Conservation (phyloP, 2,113 vertebrate genomes). For the Echinops telfairi region DNA sequence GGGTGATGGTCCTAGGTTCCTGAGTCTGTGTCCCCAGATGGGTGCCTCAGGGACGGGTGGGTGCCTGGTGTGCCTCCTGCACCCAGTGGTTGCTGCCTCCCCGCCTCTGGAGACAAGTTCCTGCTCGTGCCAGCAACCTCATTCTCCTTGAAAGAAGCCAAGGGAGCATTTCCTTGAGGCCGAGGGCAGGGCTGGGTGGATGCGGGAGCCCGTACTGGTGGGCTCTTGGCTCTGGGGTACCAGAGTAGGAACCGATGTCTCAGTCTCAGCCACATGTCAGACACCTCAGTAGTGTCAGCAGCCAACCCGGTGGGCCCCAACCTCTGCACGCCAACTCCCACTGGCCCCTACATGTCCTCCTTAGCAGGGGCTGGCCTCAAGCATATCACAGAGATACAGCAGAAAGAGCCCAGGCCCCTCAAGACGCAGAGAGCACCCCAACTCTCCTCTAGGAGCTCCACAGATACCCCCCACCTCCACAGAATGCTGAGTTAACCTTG, state of each 20-base stretch:
- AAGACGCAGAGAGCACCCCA: fast-evolving
- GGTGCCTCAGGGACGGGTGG: not conserved
- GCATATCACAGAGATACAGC: too few species aligned
- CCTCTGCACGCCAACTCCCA: too few species aligned
- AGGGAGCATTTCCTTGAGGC: slow-evolving; percentile 60
- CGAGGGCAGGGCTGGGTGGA: not conserved
- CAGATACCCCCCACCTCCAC: not conserved
- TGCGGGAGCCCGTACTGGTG: too few species aligned
- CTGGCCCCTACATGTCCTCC: fast-evolving
- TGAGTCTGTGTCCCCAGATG: not conserved
- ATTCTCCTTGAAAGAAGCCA: slow-evolving; percentile 80
- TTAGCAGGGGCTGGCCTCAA: not conserved
- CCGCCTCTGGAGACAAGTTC: slow-evolving; percentile 80
- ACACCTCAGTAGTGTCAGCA: too few species aligned
- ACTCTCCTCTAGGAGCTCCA: not conserved
- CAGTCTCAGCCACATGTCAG: not conserved
- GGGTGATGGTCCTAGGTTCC: not conserved
- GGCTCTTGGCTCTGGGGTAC: not conserved
- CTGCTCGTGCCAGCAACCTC: slow-evolving; percentile 76
- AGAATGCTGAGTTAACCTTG: not conserved
- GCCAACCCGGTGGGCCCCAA: too few species aligned
- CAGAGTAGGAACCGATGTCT: not conserved
- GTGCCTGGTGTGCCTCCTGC: too few species aligned
- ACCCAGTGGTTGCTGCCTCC: too few species aligned
- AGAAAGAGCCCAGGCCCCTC: fast-evolving